Evolutionary conservation across 2,113 vertebrate genomes (phyloP).

Genomic region (Mastomys coucha): DNA sequence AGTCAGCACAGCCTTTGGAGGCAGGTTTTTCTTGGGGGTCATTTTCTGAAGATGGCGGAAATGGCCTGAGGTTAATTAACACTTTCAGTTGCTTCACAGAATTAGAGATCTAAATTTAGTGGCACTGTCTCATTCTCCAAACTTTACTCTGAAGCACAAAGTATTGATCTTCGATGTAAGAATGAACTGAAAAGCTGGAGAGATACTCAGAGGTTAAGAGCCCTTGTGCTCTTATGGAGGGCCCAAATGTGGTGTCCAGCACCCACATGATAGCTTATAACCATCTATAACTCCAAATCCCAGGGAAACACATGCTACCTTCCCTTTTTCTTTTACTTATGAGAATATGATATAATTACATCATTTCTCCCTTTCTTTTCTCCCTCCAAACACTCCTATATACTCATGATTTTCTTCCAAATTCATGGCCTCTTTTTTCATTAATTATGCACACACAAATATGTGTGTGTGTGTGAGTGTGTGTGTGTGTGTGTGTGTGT

Average conservation of each 20-base stretch:
- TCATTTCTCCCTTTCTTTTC: not conserved
- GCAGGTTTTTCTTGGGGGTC: not conserved
- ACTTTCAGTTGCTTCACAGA: slow-evolving; percentile 35
- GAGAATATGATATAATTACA: not conserved
- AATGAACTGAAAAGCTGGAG: not conserved
- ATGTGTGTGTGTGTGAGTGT: not conserved
- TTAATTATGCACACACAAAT: not conserved
- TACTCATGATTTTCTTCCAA: not conserved
- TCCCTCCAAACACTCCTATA: not conserved
- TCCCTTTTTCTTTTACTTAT: not conserved
- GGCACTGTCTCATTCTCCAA: not conserved
- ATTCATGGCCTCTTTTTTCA: not conserved
- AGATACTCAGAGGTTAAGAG: not conserved
- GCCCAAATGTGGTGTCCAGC: not conserved
- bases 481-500: not conserved
- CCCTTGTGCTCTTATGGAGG: not conserved
- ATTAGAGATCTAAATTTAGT: slow-evolving; percentile 4
- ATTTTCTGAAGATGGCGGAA: slow-evolving; percentile 28
- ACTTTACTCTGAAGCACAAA: not conserved
- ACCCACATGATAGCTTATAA: not conserved
- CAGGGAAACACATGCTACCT: not conserved
- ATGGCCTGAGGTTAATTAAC: not conserved
- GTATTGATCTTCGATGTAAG: not conserved
- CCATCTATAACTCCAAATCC: not conserved
- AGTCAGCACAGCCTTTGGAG: not conserved